Conservation (phyloP, 2,888 invertebrate genomes). For the Caenorhabditis doughertyi region DNA sequence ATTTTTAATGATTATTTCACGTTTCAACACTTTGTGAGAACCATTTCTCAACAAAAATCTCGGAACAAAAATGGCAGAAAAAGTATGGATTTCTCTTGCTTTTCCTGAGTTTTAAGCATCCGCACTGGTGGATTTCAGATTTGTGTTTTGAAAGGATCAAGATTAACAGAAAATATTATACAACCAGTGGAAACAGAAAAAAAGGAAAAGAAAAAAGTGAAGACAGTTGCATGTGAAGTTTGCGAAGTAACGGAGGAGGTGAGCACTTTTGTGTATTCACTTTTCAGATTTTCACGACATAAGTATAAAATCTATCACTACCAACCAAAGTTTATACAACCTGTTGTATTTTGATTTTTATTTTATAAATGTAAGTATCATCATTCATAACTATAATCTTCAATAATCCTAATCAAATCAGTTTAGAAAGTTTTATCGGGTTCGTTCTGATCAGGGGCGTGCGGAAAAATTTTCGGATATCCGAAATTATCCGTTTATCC, state of each 20-base stretch:
- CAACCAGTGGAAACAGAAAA: background rate
- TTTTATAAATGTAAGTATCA: no score
- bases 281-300: no score
- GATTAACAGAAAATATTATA: constrained; percentile 13
- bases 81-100: no score
- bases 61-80: constrained; percentile 30
- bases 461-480: no score
- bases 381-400: no score
- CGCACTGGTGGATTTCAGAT: constrained; percentile 11
- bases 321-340: no score
- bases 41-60: constrained; percentile 14
- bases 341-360: no score
- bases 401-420: no score
- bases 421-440: no score
- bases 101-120: background rate
- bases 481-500: no score
- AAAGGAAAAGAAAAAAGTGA: background rate
- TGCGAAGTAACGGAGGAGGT: constrained; percentile 33
- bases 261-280: constrained; percentile 10
- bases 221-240: constrained; percentile 27
- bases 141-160: constrained; percentile 19
- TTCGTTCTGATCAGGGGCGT: no score
- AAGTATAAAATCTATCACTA: no score
- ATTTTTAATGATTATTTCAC: background rate
- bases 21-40: background rate